Evolutionary conservation across 2,113 vertebrate species (phyloP).

Genomic region (Passer montanus): DNA sequence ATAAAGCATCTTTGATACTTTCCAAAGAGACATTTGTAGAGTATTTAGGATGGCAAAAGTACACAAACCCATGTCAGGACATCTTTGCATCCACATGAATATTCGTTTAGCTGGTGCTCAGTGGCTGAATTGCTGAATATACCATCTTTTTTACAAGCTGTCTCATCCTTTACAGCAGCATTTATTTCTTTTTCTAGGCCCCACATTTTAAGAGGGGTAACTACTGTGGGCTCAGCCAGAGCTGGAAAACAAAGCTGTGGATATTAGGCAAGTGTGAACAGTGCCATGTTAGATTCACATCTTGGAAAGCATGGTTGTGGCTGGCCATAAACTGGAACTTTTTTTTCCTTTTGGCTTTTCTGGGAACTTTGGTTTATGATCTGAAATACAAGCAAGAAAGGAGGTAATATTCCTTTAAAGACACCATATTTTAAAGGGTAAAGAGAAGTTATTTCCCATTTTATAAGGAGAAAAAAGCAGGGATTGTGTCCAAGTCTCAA

Average conservation of each 20-base stretch:
- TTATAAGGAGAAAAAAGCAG: neutral
- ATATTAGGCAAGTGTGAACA: neutral
- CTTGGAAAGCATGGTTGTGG: neutral
- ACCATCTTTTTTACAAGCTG: neutral
- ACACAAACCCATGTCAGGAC: neutral
- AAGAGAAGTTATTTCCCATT: neutral
- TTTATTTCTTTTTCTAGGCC: neutral
- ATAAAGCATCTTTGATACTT: conserved; percentile 32
- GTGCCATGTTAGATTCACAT: neutral
- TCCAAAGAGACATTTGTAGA: neutral
- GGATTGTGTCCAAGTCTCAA: neutral
- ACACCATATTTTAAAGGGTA: neutral
- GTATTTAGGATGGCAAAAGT: neutral
- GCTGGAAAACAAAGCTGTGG: neutral
- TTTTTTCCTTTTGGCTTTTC: neutral
- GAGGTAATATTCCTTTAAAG: neutral
- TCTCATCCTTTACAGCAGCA: neutral
- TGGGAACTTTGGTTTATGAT: neutral
- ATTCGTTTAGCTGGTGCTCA: neutral
- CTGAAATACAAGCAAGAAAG: neutral
- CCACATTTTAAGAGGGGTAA: neutral
- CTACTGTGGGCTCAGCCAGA: neutral
- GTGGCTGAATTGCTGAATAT: neutral
- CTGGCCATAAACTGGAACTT: neutral
- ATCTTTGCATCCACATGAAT: neutral